Conservation (phyloP, 2,113 vertebrate species). For the Heterocephalus glaber region DNA sequence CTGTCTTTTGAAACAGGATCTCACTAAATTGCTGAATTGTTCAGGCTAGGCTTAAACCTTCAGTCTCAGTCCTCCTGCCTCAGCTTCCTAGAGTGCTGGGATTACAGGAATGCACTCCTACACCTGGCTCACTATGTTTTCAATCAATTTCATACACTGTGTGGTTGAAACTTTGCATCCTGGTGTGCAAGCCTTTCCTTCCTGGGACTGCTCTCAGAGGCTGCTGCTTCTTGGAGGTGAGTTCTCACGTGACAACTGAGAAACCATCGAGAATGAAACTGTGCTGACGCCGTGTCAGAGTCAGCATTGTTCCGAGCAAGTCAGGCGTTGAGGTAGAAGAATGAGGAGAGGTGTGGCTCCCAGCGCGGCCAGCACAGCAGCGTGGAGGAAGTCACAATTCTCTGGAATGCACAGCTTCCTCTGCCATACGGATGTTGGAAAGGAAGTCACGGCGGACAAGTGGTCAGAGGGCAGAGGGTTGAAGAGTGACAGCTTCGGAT, state of each 20-base stretch:
- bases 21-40: not conserved
- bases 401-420: not conserved
- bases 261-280: not conserved
- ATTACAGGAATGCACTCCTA: not conserved
- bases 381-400: not conserved
- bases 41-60: not conserved
- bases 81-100: not conserved
- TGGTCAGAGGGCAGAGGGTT: not conserved
- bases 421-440: not conserved
- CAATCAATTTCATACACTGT: not conserved
- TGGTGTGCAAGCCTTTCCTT: not conserved
- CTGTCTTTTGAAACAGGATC: not conserved
- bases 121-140: not conserved
- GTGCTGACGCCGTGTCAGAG: not conserved
- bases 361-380: not conserved
- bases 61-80: not conserved
- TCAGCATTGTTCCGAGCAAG: constrained; percentile 8
- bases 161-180: not conserved
- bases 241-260: not conserved
- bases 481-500: not conserved
- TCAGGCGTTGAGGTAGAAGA: not conserved
- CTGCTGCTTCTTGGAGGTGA: not conserved
- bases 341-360: not conserved
- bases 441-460: not conserved
- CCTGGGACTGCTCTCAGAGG: not conserved